Evolutionary conservation across 2,113 vertebrate genomes (phyloP), one percentile per base, ranked within the genome.

Genomic region (Megaleporinus macrocephalus): DNA sequence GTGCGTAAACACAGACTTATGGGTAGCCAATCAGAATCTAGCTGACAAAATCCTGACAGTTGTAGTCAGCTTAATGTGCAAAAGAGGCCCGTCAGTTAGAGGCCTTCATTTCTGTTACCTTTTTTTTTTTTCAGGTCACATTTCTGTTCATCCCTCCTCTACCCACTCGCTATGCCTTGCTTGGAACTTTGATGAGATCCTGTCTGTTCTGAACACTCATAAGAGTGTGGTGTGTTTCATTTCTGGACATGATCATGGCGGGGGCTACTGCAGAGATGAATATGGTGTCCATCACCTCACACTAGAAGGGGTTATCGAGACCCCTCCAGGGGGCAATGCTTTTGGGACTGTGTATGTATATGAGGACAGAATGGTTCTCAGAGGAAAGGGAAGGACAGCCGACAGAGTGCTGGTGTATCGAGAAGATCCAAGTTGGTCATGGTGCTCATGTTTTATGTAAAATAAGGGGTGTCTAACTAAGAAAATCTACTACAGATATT

Each of bases 231-330:
- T 98, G 22, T 96, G 95, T 44, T 95, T 96, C 85, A 92, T 99
- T 20, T 94, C 97, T 0, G 97, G 98, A 33, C 97, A 99, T 63
- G 92, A 96, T 78, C 97, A 99, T 0, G 91, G 96, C 0, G 96
- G 97, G 0, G 95, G 95, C 44, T 98, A 97, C 87, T 90, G 87
- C 73, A 33, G 36, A 57, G 97, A 99, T 44, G 3, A 76, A 0
- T 92, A 87, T 0, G 96, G 97, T 18, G 93, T 97, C 14, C 97
- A 99, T 83, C 95, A 98, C 41, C 72, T 99, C 82, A 97, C 95
- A 0, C 18, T 98, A 29, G 94, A 96, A 80, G 97, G 95, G 0
- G 87, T 98, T 61, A 96, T 99, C 9, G 97, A 99, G 91, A 98
- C 97, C 0, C 93, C 93, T 0, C 96, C 97, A 0, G 89, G 92